Base-by-base conservation (phyloP, 2,797 vertebrate species). In the Micromesistius poutassou region DNA sequence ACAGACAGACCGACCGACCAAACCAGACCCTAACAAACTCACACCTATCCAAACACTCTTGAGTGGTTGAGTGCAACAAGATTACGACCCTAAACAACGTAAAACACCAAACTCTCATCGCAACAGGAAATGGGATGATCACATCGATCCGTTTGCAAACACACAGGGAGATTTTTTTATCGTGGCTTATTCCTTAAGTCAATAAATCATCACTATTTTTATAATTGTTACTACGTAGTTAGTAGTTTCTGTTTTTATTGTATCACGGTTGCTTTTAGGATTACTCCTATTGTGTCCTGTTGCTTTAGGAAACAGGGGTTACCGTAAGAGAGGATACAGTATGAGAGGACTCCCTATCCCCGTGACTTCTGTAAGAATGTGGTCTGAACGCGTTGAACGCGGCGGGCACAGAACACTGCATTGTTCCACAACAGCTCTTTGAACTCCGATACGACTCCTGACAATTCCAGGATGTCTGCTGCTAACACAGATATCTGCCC, bases 1-100 rank as follows among this genome's bases (percentile, higher is more conserved):
- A 90, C 91, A 83, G 76, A 82, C 91, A 83, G 76, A 82, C 28
- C 81, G 25, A 80, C 36, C 22, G 83, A 1, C 3, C 14, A 31
- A 38, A 77, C 14, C 70, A 68, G 22, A 76, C 38, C 5, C 16
- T 55, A 19, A 4, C 12, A 46, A 46, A 46, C 42, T 0, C 33
- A 16, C 16, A 55, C 55, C n/a, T 62, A 62, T 25, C 55, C 6
- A 71, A 72, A 36, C 12, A 76, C 30, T 75, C 72, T 35, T 25
- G 16, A 19, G 78, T 30, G 35, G 35, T 35, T 30, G 19, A 8
- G 9, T 14, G 30, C n/a, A 35, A 76, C 72, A 76, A 71, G 73
- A 31, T 72, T 33, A 50, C 30, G 36, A 66, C n/a, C 74, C 76
- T 50, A 33, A 5, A 75, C 74, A 88, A 55, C 46, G 0, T 55